Percentiles rank a stretch among this genome's conserved stretches.
Evolutionary conservation across 2,797 vertebrate genomes (phyloP).

Genomic region (Tragelaphus eurycerus): DNA sequence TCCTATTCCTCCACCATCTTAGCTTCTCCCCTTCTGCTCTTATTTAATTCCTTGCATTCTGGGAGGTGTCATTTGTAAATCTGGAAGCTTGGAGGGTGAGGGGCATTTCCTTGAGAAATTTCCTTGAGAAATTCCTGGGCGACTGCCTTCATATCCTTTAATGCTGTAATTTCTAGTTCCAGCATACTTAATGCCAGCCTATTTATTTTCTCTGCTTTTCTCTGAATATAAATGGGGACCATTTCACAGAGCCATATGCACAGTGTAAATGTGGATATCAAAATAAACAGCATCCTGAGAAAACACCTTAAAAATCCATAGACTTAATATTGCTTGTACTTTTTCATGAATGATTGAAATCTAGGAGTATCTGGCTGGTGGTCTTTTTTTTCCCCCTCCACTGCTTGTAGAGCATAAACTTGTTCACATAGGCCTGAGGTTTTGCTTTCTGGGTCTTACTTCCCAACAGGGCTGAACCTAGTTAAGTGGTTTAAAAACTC

Average conservation of each 20-base stretch:
- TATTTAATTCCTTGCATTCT: not conserved
- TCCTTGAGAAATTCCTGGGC: not conserved
- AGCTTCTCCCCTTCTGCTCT: not conserved
- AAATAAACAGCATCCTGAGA: not conserved
- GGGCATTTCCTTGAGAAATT: not conserved
- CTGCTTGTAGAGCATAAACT: not conserved
- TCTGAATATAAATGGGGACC: not conserved
- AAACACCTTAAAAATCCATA: not conserved
- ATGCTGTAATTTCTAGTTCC: not conserved
- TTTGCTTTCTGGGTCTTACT: not conserved
- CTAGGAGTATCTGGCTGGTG: not conserved
- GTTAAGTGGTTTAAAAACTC: not conserved
- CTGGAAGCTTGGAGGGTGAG: not conserved
- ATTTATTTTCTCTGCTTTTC: constrained; percentile 28
- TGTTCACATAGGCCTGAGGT: not conserved
- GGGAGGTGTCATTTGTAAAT: not conserved
- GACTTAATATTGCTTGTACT: not conserved
- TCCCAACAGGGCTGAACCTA: not conserved
- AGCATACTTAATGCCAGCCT: not conserved
- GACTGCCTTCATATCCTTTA: not conserved
- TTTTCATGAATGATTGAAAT: not conserved
- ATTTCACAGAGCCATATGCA: not conserved
- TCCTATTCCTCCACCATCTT: no score
- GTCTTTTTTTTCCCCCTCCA: not conserved
- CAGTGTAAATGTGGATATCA: not conserved